A percentile compares a stretch with the other conserved stretches of the same genome.
Evolutionary conservation across 1,140 invertebrate species (phyloP).

Genomic region (Archivesica marissinica): DNA sequence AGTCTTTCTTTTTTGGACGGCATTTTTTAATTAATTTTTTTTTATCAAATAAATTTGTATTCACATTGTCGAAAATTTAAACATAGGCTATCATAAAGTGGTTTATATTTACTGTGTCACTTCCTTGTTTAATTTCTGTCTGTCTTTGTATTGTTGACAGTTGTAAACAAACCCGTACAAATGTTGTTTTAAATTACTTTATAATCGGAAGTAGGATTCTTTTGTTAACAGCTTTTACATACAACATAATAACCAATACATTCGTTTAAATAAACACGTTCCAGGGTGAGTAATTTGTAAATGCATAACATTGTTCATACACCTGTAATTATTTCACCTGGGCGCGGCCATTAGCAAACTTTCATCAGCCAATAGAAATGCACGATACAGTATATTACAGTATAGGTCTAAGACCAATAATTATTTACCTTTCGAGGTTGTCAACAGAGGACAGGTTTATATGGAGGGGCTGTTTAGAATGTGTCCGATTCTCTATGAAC

Average conservation of each 20-base stretch:
- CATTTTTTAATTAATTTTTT: conserved; percentile 58
- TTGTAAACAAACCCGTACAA: not conserved
- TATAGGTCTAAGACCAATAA: too few species aligned
- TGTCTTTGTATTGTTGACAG: not conserved
- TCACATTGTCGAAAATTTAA: not conserved
- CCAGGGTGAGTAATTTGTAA: too few species aligned
- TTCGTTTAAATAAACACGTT: too few species aligned
- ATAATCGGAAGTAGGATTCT: not conserved
- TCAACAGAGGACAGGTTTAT: too few species aligned
- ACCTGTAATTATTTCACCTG: conserved; percentile 50
- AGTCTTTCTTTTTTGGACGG: conserved; percentile 78
- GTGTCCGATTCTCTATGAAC: too few species aligned
- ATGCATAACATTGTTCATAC: too few species aligned
- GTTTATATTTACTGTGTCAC: not conserved
- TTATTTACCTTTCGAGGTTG: too few species aligned
- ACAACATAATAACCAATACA: not conserved
- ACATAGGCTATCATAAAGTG: too few species aligned
- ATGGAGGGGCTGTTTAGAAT: too few species aligned
- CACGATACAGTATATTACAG: not conserved
- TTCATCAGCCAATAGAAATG: conserved; percentile 14
- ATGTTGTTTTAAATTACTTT: not conserved
- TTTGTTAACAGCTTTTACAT: not conserved
- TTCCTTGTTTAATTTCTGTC: not conserved
- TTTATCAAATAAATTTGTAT: not conserved
- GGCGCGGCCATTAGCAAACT: conserved; percentile 35